A percentile compares a stretch with the other conserved stretches of the same genome.
These are phyloP conservation scores for Wasmannia auropunctata DNA, from an alignment of 1,140 invertebrate species.

Conservation along the genomic window DNA sequence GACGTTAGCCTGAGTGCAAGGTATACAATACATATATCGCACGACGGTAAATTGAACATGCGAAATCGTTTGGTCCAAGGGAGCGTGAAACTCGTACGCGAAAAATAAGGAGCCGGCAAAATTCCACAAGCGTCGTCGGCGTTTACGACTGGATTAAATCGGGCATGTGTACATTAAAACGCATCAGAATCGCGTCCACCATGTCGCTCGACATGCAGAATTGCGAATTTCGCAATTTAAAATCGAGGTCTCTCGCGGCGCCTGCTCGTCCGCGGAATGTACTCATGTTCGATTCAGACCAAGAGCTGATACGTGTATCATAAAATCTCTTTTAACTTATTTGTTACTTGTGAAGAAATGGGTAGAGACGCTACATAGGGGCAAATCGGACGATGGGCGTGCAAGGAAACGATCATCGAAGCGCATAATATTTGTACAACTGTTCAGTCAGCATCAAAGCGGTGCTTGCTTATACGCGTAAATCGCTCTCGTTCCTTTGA, in stretches of 20 bases:
- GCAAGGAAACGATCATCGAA: slow-evolving; percentile 26
- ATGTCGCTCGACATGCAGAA: neutral
- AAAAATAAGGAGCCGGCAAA: slow-evolving; percentile 59
- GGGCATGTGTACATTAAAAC: slow-evolving; percentile 52
- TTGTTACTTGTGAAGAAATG: slow-evolving; percentile 78
- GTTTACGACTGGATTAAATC: slow-evolving; percentile 64
- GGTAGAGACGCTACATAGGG: slow-evolving; percentile 67
- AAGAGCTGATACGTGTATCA: slow-evolving; percentile 81
- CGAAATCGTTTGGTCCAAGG: slow-evolving; percentile 56
- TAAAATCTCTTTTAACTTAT: slow-evolving; percentile 83
- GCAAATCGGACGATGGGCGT: slow-evolving; percentile 28
- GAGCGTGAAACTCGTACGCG: slow-evolving; percentile 61
- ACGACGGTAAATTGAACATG: slow-evolving; percentile 52
- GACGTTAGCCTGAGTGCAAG: neutral
- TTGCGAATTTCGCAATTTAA: neutral
- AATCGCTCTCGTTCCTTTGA: slow-evolving; percentile 39
- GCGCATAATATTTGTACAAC: slow-evolving; percentile 2
- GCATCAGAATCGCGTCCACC: neutral
- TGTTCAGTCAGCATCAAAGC: neutral
- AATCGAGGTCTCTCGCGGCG: neutral
- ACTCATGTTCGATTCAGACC: slow-evolving; percentile 67
- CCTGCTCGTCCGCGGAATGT: slow-evolving; percentile 3
- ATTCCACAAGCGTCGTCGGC: slow-evolving; percentile 53
- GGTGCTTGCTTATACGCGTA: slow-evolving; percentile 4
- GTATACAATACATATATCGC: neutral